Conservation (phyloP, 2,888 invertebrate species). For the Stenichneumon culpator region DNA sequence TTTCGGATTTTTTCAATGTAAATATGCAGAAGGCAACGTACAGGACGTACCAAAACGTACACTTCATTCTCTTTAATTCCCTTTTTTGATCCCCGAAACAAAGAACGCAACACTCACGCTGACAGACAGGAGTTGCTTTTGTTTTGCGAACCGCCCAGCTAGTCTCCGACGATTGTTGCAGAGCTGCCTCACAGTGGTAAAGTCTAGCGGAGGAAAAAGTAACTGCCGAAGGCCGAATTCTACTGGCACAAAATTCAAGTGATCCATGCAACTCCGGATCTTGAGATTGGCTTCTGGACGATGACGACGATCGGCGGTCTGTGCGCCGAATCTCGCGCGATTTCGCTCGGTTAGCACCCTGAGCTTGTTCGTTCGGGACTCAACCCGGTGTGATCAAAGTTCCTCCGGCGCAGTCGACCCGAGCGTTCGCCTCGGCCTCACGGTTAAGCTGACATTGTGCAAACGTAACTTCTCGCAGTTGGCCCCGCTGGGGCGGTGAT, state of each 20-base stretch:
- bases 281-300: background rate
- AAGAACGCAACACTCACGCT: background rate
- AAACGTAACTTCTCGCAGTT: constrained; percentile 64
- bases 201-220: background rate
- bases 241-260: background rate
- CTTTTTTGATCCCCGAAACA: background rate
- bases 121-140: background rate
- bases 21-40: background rate
- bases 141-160: background rate
- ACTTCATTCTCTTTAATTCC: background rate
- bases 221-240: background rate
- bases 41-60: background rate
- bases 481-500: constrained; percentile 19
- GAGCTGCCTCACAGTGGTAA: background rate
- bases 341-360: background rate
- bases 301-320: background rate
- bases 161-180: background rate
- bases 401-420: constrained; percentile 56
- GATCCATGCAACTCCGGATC: background rate
- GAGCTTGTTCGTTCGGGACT: background rate
- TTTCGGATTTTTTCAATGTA: background rate
- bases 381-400: constrained; percentile 54
- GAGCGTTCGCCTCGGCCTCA: constrained; percentile 3
- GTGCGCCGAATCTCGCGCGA: background rate
- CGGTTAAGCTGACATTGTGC: constrained; percentile 68